Conservation (phyloP, 1,140 invertebrate species). For the Apis mellifera region Amel_HAv3.1 CM009932.2:14439501-14440000, state of each 20-base stretch:
- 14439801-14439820: too few relatives aligned
- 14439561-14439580: constrained; percentile 24
- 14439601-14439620: too few relatives aligned
- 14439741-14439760: background rate
- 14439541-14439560: background rate
- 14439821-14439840: background rate
- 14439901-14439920: background rate
- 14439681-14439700: background rate
- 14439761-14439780: background rate
- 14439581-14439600: background rate
- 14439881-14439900: constrained; percentile 18
- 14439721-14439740: background rate
- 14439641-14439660: background rate
- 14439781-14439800: too few relatives aligned
- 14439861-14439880: constrained; percentile 11
- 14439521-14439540: background rate
- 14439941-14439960: constrained; percentile 9
- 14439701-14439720: background rate
- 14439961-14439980: constrained; percentile 16
- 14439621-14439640: too few relatives aligned
- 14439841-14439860: constrained; percentile 8
- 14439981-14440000: background rate
- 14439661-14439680: background rate
- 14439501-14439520: background rate
- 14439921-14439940: background rate